Evolutionary conservation across 2,797 vertebrate species (phyloP), one percentile per base, ranked within the genome.

Genomic region (Acestrorhynchus altus): DNA sequence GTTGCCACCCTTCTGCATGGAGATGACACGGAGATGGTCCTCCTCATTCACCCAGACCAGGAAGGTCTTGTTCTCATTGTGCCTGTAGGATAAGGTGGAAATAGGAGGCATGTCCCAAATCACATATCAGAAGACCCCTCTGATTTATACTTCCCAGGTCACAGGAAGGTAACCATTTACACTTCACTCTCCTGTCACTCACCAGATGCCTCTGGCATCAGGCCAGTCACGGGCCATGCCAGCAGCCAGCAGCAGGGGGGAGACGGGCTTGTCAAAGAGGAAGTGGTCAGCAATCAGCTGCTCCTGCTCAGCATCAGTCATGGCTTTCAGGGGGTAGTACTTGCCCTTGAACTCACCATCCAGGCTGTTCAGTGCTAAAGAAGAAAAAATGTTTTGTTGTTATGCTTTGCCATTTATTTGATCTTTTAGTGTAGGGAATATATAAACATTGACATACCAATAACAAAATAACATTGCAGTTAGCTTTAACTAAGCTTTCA

Each of bases 201-300:
- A 96, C 95, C 94, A 95, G 90, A 96, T 96, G 72, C 95, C 95
- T 0, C 95, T 89, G 42, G 85, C 95, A 0, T 95, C 95, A 0
- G 95, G 95, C 95, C 95, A 96, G 89, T 96, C 95, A 0, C 95
- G 94, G 75, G 91, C 95, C 95, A 96, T 96, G 69, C 95, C 95
- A 0, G 95, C 93, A 71, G 91, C 94, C 77, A 94, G 82, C 83
- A 96, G 92, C 83, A 96, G 92, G 0, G 95, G 95, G 1, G 95
- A 95, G 63, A 96, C 87, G 0, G 95, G 95, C 79, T 96, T 96
- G 93, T 95, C 95, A 12, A 96, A 96, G 73, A 96, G 90, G 92
- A 96, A 96, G 78, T 96, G 95, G 83, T 96, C 95, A 0, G 92
- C 88, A 0, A 96, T 96, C 46, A 96, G 93, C 88, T 95, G 94